These are phyloP conservation scores for Fabriciana adippe DNA, from an alignment of 2,888 invertebrate genomes.

Conservation along the genomic window DNA sequence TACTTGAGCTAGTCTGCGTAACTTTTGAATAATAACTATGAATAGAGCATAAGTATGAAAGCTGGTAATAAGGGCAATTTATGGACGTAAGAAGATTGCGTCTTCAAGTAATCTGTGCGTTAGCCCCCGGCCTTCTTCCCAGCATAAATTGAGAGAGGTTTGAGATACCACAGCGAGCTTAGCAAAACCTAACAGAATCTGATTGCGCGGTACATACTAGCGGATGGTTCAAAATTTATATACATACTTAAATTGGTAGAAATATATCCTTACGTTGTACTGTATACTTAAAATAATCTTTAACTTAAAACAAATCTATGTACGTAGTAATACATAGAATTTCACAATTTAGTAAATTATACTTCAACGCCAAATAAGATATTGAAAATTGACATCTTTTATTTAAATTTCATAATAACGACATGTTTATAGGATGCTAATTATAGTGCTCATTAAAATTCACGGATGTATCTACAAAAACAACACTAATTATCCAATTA, in stretches of 20 bases:
- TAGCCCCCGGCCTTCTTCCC: conserved; percentile 45
- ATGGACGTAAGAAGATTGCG: conserved; percentile 71
- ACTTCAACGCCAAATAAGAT: neutral
- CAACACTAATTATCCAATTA: conserved; percentile 12
- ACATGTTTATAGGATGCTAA: too few relatives aligned
- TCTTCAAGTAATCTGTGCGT: conserved; percentile 55
- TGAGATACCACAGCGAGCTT: conserved; percentile 56
- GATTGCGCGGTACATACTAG: conserved; percentile 36
- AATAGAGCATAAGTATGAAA: conserved; percentile 34
- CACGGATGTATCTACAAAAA: neutral
- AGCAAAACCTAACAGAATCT: conserved; percentile 67
- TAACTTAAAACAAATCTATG: too few relatives aligned
- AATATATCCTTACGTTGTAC: too few relatives aligned
- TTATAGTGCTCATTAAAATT: conserved; percentile 1
- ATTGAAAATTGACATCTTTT: neutral
- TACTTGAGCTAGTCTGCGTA: neutral
- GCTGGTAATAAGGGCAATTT: conserved; percentile 62
- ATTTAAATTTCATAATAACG: neutral
- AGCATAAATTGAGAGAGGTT: conserved; percentile 65
- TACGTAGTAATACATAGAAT: neutral
- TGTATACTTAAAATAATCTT: too few relatives aligned
- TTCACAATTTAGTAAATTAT: neutral
- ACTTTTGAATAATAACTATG: conserved; percentile 21
- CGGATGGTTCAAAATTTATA: conserved; percentile 2
- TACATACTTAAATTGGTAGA: neutral